Base-by-base conservation (phyloP, 2,797 vertebrate genomes). In the Rhinichthys osculus region DNA sequence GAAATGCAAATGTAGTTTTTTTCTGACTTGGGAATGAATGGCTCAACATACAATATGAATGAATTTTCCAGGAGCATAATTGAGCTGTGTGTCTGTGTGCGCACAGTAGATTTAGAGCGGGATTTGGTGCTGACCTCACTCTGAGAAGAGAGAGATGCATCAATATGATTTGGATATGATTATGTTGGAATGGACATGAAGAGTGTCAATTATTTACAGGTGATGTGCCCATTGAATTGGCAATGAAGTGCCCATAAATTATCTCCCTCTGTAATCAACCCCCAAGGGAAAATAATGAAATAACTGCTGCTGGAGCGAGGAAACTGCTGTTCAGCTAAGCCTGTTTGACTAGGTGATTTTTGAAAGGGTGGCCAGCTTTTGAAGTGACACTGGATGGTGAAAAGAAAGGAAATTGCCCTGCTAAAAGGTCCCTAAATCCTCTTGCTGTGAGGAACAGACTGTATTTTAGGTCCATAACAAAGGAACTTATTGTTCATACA, bases 201-300 rank as follows among this genome's bases (percentile, higher is more conserved):
- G 93, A 93, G 86, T 93, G 94, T 94, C 92, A 94, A 94, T 96
- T 95, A 96, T 95, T 95, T 95, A 95, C 94, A 94, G 94, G 94
- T 94, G 94, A 95, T 94, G 92, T 93, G 91, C 90, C 88, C 89
- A 89, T 94, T 93, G 94, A 94, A 95, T 95, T 91, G 93, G 88
- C 93, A 92, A 93, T 94, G 94, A 95, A 94, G 89, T 92, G 88
- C 91, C 92, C 89, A 90, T 95, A 95, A 96, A 95, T 95, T 93
- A 93, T 89, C 87, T 86, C 90, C 90, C 91, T 87, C 93, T 93
- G 93, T 94, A 94, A 95, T 95, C 94, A 94, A 93, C 92, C 93
- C 90, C 93, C 91, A 87, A 89, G 91, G 87, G 86, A 85, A 92
- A 94, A 94, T 94, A 94, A 95, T 94, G 92, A 93, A 92, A 90